These are phyloP conservation scores for Pithys albifrons DNA, from an alignment of 2,113 vertebrate species.

Conservation along the genomic window DNA sequence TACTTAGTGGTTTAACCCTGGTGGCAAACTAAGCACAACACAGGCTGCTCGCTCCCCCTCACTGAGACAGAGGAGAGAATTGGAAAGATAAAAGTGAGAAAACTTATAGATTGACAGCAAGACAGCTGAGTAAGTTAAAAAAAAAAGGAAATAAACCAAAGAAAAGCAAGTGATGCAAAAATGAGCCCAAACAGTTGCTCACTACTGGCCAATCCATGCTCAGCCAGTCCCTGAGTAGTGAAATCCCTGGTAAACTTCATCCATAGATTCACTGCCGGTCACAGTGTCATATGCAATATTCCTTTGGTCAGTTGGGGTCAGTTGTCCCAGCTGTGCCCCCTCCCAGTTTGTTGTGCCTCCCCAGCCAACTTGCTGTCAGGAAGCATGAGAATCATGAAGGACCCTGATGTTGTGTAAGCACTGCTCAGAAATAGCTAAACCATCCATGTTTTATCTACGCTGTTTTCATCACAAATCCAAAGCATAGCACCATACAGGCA, in stretches of 20 bases:
- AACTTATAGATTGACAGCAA: background rate
- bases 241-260: background rate
- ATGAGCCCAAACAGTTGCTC: background rate
- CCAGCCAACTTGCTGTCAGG: background rate
- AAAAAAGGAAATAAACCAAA: background rate
- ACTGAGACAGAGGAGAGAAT: background rate
- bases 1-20: background rate
- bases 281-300: rapidly evolving
- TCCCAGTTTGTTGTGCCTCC: background rate
- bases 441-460: background rate
- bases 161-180: background rate
- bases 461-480: background rate
- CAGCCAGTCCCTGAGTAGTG: background rate
- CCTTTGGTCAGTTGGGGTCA: background rate
- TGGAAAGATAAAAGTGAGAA: background rate
- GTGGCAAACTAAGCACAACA: background rate
- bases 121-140: background rate
- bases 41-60: background rate
- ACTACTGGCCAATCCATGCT: background rate
- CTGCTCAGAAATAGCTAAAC: background rate
- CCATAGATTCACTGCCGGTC: background rate
- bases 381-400: background rate
- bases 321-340: background rate
- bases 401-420: background rate
- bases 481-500: background rate